Base-by-base conservation (phyloP, 2,888 invertebrate species). In the Xestobium rufovillosum region DNA sequence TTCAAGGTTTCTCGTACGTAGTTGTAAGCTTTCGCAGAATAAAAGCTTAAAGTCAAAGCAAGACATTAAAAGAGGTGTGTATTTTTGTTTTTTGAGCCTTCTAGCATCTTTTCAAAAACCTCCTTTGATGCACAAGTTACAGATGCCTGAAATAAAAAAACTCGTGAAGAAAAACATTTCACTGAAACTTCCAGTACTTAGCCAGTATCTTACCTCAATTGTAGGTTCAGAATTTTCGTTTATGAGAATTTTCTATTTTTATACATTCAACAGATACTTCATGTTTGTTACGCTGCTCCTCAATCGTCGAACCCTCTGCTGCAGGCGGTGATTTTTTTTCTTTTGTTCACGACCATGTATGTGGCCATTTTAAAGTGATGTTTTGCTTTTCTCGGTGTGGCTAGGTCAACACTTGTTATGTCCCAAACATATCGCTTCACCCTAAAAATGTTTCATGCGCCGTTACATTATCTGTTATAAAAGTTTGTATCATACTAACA, bases 371-470 rank as follows among this genome's bases (percentile, higher is more conserved):
- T 6, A 19, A 19, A 19, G n/a, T 19, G n/a, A 8, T n/a, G 6
- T 19, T 19, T 19, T 8, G 23, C 23, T 19, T 19, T 19, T n/a
- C 23, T 19, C 23, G 23, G 23, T 8, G 23, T 19, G 23, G 23
- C 23, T 19, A 19, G 23, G 23, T 19, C 23, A 19, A 8, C 23
- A n/a, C 23, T 19, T 6, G 6, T 19, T 8, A 19, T n/a, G 6
- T 19, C 23, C n/a, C 23, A 6, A 19, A 19, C 23, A 19, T 19
- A 19, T 19, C 23, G 23, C 23, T 19, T 19, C 6, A 19, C n/a
- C n/a, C 23, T 19, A 19, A 6, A 19, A 19, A 19, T n/a, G n/a
- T n/a, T n/a, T n/a, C n/a, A n/a, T n/a, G n/a, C n/a, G n/a, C n/a
- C n/a, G n/a, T n/a, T n/a, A n/a, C n/a, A n/a, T n/a, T n/a, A n/a